Conservation (phyloP, 2,888 invertebrate genomes). For the Ommatoiulus sabulosus region DNA sequence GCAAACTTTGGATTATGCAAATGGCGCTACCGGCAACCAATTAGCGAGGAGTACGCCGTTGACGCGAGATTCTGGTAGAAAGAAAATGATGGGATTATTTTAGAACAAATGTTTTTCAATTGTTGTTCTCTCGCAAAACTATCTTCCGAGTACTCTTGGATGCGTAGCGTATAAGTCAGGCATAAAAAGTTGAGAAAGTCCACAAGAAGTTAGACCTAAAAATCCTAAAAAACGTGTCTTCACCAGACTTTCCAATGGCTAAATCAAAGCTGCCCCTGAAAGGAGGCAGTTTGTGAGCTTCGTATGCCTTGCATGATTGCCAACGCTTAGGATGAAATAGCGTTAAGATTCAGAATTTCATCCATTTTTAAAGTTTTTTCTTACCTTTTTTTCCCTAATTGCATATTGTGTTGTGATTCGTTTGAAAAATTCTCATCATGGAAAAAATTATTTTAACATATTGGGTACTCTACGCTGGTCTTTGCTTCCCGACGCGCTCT, state of each 20-base stretch:
- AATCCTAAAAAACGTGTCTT: neutral
- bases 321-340: neutral
- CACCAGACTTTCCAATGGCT: neutral
- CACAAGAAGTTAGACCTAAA: neutral
- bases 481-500: no score
- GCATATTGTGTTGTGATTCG: no score
- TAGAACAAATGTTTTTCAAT: neutral
- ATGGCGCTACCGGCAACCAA: neutral
- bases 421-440: no score
- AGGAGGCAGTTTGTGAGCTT: neutral
- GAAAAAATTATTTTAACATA: no score
- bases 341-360: no score
- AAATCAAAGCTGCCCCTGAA: neutral
- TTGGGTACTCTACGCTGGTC: no score
- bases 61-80: neutral
- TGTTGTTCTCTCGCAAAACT: neutral
- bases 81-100: neutral
- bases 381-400: no score
- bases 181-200: neutral
- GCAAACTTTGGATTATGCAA: slow-evolving; percentile 5
- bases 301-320: neutral
- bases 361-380: no score
- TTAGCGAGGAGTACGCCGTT: neutral
- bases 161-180: neutral
- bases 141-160: neutral